phyloP scores from a whole-genome alignment of 92 coral and sea anemone genomes.

The Zoanthus gigantus region DNA sequence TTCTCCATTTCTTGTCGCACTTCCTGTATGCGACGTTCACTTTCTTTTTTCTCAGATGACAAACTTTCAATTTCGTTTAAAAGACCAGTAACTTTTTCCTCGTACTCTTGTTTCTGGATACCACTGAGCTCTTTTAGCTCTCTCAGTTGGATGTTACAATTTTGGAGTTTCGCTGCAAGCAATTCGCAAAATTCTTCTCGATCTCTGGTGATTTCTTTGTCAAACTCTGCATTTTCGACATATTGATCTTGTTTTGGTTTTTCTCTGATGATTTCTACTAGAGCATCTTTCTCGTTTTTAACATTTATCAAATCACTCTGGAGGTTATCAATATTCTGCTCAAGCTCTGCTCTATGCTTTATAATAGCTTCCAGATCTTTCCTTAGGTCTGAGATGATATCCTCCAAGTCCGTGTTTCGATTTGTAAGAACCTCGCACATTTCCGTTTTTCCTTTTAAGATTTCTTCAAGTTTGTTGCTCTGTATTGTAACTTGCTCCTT shows the following conservation, averaged over 20 bases:
- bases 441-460: constrained; percentile 7
- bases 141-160: constrained; percentile 7
- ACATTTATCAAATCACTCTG: constrained; percentile 3
- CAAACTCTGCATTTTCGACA: constrained; percentile 38
- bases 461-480: not conserved
- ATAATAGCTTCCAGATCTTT: constrained; percentile 32
- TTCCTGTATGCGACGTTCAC: constrained; percentile 82
- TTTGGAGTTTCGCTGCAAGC: constrained; percentile 42
- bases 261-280: constrained; percentile 1
- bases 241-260: constrained; percentile 35
- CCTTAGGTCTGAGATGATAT: constrained; percentile 26
- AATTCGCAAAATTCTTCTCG: constrained; percentile 44
- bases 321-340: constrained; percentile 36
- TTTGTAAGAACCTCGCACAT: constrained; percentile 10
- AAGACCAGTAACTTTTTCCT: constrained; percentile 53
- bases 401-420: constrained; percentile 39
- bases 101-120: constrained; percentile 66
- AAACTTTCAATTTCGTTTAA: constrained; percentile 55
- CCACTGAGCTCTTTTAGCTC: constrained; percentile 41
- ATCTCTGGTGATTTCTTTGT: constrained; percentile 38
- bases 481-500: constrained; percentile 10
- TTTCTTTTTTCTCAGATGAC: constrained; percentile 72
- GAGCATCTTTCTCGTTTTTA: constrained; percentile 26
- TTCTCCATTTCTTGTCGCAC: constrained; percentile 79
- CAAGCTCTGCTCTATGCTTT: constrained; percentile 47